These are phyloP conservation scores for Polymixis lichenea DNA, from an alignment of 2,888 invertebrate genomes.

Conservation along the genomic window DNA sequence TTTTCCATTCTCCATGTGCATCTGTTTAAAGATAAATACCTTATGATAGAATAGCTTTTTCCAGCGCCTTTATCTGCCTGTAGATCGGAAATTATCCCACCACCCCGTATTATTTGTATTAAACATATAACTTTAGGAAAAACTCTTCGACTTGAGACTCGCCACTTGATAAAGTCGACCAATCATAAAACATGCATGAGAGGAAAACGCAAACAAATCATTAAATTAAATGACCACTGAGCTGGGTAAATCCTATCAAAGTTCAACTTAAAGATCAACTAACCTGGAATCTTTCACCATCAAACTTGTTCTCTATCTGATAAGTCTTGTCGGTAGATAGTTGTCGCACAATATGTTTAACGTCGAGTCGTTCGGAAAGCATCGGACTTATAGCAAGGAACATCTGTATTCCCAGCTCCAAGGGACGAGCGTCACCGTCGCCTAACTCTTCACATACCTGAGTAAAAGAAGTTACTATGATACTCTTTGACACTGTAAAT, in stretches of 20 bases:
- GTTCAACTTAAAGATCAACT: background rate
- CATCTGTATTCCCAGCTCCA: conserved; percentile 92
- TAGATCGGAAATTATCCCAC: too few species aligned
- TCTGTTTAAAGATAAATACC: conserved; percentile 66
- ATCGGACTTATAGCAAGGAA: conserved; percentile 96
- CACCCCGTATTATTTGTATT: too few species aligned
- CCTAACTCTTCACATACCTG: conserved; percentile 92
- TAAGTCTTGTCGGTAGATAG: conserved; percentile 90
- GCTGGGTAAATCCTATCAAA: background rate
- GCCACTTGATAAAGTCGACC: too few species aligned
- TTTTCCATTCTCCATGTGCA: conserved; percentile 94
- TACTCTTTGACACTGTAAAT: background rate
- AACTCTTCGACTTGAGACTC: too few species aligned
- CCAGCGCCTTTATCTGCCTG: too few species aligned
- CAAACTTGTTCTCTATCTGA: conserved; percentile 96
- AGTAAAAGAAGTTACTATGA: background rate
- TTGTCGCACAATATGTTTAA: conserved; percentile 89
- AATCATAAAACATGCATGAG: too few species aligned
- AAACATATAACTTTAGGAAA: too few species aligned
- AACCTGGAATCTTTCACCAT: conserved; percentile 97
- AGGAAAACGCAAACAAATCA: too few species aligned
- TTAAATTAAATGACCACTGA: too few species aligned
- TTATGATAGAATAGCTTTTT: background rate
- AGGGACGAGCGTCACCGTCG: conserved; percentile 91
- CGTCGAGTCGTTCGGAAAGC: conserved; percentile 94